Conservation (phyloP, 2,888 invertebrate genomes). For the Anagyrus pseudococci region DNA sequence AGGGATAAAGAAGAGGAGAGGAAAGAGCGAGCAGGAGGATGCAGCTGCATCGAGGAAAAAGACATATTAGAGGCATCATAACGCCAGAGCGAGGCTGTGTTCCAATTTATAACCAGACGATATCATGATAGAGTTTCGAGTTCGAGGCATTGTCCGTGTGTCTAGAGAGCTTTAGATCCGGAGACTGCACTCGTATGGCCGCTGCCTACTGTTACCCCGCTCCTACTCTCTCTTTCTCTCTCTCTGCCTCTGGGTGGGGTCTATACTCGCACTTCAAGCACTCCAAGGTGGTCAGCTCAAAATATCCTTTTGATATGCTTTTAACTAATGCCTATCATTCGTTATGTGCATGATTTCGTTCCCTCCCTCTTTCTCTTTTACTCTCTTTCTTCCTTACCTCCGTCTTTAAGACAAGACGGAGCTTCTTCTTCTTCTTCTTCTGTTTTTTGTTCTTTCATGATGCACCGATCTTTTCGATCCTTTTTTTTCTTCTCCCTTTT, state of each 20-base stretch:
- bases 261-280: slow-evolving; percentile 21
- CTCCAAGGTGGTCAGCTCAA: slow-evolving; percentile 59
- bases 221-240: slow-evolving; percentile 1
- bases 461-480: not conserved
- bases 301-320: slow-evolving; percentile 62
- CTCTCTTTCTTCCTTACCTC: slow-evolving; percentile 24
- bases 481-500: not conserved
- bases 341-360: slow-evolving; percentile 48
- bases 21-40: not conserved
- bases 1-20: not conserved
- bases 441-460: not conserved
- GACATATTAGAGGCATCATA: slow-evolving; percentile 63
- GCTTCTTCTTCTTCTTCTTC: not conserved
- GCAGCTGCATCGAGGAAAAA: slow-evolving; percentile 52
- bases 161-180: slow-evolving; percentile 48
- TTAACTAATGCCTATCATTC: slow-evolving; percentile 62
- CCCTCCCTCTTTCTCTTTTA: slow-evolving; percentile 43
- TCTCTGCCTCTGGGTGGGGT: slow-evolving; percentile 2
- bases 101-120: slow-evolving; percentile 62
- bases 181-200: slow-evolving; percentile 42
- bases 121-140: slow-evolving; percentile 61
- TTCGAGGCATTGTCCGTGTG: slow-evolving; percentile 57
- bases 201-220: slow-evolving; percentile 43
- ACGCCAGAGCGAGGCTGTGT: slow-evolving; percentile 61
- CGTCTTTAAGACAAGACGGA: slow-evolving; percentile 21